These are phyloP conservation scores for Illadopsis cleaveri DNA, from an alignment of 2,113 vertebrate genomes.

Conservation along the genomic window DNA sequence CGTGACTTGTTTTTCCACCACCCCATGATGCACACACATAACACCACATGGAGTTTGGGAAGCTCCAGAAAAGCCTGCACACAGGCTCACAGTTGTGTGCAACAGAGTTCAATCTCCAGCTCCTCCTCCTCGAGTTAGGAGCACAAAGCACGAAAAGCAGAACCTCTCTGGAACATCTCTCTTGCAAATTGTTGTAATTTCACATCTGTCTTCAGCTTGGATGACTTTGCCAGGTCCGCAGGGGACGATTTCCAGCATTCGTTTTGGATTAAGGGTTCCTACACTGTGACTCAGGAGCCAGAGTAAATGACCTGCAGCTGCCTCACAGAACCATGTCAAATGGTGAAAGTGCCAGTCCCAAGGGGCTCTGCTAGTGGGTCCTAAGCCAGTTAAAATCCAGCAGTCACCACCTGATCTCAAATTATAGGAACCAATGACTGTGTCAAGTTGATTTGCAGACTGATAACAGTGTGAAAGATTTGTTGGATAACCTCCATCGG, in stretches of 20 bases:
- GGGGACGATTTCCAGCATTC: background rate
- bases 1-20: background rate
- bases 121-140: background rate
- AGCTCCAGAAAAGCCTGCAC: background rate
- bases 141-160: background rate
- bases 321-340: background rate
- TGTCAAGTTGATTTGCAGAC: background rate
- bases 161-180: constrained; percentile 5
- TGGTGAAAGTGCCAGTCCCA: background rate
- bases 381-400: background rate
- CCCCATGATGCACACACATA: background rate
- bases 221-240: background rate
- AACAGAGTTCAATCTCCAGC: background rate
- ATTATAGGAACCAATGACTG: background rate
- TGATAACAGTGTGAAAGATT: background rate
- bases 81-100: background rate
- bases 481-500: background rate
- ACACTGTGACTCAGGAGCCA: constrained; percentile 19
- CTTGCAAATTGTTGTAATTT: constrained; percentile 37
- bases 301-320: constrained; percentile 39
- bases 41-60: fast-evolving
- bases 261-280: constrained; percentile 46
- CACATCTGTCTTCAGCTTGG: constrained; percentile 22
- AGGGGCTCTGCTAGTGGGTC: background rate
- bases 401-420: background rate